These are phyloP conservation scores for Bufo gargarizans DNA, from an alignment of 2,113 vertebrate species.

Conservation along the genomic window DNA sequence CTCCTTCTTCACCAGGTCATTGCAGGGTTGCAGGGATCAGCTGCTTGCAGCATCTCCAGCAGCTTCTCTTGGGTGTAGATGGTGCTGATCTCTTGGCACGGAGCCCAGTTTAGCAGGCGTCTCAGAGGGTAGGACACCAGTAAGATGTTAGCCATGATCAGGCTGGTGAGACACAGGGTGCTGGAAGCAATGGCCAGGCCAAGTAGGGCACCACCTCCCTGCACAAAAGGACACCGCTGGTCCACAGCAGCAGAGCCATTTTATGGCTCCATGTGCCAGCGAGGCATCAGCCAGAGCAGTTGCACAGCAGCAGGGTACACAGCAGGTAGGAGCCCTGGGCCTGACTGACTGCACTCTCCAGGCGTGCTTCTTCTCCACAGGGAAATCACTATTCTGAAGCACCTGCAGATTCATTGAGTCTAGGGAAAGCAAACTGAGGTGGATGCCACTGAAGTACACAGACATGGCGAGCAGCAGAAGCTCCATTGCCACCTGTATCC, in stretches of 20 bases:
- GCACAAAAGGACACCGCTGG: constrained; percentile 89
- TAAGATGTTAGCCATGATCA: constrained; percentile 88
- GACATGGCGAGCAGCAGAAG: constrained; percentile 83
- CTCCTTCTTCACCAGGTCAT: constrained; percentile 93
- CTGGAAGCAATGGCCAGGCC: constrained; percentile 92
- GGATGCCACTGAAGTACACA: constrained; percentile 89
- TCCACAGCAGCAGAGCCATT: constrained; percentile 85
- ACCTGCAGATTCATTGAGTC: constrained; percentile 93
- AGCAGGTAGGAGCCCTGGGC: constrained; percentile 91
- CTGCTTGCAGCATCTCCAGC: constrained; percentile 89
- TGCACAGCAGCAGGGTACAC: constrained; percentile 90
- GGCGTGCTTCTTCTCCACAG: constrained; percentile 89
- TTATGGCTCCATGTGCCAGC: constrained; percentile 75
- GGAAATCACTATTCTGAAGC: constrained; percentile 92
- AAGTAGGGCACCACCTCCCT: constrained; percentile 93
- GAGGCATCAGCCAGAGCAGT: constrained; percentile 90
- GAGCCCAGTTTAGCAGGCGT: constrained; percentile 87
- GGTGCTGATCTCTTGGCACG: constrained; percentile 91
- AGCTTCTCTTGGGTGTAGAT: constrained; percentile 93
- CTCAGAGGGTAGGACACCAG: constrained; percentile 93
- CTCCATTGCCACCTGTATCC: constrained; percentile 83
- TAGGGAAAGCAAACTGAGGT: constrained; percentile 89
- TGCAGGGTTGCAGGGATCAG: constrained; percentile 89
- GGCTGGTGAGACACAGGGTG: constrained; percentile 87
- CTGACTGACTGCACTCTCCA: constrained; percentile 89